Conservation (phyloP, 2,888 invertebrate species). For the Xestia c-nigrum region DNA sequence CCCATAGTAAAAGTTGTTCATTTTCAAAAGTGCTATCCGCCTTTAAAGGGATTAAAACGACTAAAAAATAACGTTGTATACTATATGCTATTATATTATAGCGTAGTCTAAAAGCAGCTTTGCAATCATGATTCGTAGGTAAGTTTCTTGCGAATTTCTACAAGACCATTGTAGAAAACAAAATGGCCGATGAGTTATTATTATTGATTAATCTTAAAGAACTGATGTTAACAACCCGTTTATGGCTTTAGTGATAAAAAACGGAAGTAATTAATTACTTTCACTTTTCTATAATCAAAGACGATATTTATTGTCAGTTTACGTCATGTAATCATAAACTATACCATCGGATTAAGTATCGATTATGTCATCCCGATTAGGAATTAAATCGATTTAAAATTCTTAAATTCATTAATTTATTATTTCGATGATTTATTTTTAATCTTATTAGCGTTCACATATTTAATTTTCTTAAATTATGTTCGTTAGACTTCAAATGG, state of each 20-base stretch:
- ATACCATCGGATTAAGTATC: constrained; percentile 51
- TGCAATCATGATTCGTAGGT: neutral
- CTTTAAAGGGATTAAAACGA: too few relatives aligned
- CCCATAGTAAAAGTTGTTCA: too few relatives aligned
- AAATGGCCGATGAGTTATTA: constrained; percentile 26
- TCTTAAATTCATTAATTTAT: constrained; percentile 21
- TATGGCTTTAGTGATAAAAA: constrained; percentile 52
- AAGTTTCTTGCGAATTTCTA: neutral
- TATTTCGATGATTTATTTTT: constrained; percentile 24
- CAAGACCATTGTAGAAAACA: neutral
- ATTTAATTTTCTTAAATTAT: neutral
- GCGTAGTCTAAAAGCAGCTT: too few relatives aligned
- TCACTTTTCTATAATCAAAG: constrained; percentile 60
- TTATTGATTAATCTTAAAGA: constrained; percentile 3
- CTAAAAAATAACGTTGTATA: too few relatives aligned
- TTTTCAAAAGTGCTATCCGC: too few relatives aligned
- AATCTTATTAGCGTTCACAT: constrained; percentile 20
- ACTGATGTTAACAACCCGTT: constrained; percentile 38
- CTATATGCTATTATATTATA: too few relatives aligned
- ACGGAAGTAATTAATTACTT: constrained; percentile 67
- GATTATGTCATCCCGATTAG: constrained; percentile 58
- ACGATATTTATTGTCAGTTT: constrained; percentile 57
- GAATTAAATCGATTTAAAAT: constrained; percentile 38
- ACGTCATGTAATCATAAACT: constrained; percentile 57
- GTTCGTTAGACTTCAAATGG: neutral